Evolutionary conservation across 2,888 invertebrate genomes (phyloP).

Genomic region (Lysandra coridon): DNA sequence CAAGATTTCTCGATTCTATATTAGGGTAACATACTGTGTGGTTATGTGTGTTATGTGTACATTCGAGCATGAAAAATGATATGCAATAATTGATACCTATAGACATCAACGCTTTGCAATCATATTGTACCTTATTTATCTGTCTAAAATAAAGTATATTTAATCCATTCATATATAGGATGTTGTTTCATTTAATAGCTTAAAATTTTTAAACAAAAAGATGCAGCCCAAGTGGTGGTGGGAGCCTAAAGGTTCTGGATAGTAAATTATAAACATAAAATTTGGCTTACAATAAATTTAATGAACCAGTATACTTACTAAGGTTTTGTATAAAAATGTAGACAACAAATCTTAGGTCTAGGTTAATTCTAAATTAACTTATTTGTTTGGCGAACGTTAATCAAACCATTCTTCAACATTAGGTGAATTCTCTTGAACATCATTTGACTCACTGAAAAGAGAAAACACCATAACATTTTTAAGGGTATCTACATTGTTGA

Average conservation of each 20-base stretch:
- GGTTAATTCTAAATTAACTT: slow-evolving; percentile 15
- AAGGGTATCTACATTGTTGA: neutral
- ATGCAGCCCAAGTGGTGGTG: neutral
- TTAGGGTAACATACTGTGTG: slow-evolving; percentile 53
- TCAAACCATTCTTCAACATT: slow-evolving; percentile 91
- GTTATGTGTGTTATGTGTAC: slow-evolving; percentile 65
- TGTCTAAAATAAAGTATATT: slow-evolving; percentile 74
- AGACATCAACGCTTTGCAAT: slow-evolving; percentile 59
- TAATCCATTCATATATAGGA: slow-evolving; percentile 63
- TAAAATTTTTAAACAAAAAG: neutral
- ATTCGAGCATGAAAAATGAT: slow-evolving; percentile 58
- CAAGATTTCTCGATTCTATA: slow-evolving; percentile 59
- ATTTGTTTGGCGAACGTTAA: slow-evolving; percentile 43
- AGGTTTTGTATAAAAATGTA: slow-evolving; percentile 22
- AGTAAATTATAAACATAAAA: neutral
- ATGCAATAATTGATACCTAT: slow-evolving; percentile 40
- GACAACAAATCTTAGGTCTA: slow-evolving; percentile 23
- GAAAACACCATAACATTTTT: slow-evolving; percentile 39
- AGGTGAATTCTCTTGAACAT: slow-evolving; percentile 90
- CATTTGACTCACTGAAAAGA: slow-evolving; percentile 89
- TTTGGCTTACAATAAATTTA: neutral
- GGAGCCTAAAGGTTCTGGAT: neutral
- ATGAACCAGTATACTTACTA: neutral
- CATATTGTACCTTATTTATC: slow-evolving; percentile 63
- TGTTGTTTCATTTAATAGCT: slow-evolving; percentile 47